A percentile compares a stretch with the other conserved stretches of the same genome.
phyloP scores from a whole-genome alignment of 2,113 vertebrate species.

The Athene noctua region DNA sequence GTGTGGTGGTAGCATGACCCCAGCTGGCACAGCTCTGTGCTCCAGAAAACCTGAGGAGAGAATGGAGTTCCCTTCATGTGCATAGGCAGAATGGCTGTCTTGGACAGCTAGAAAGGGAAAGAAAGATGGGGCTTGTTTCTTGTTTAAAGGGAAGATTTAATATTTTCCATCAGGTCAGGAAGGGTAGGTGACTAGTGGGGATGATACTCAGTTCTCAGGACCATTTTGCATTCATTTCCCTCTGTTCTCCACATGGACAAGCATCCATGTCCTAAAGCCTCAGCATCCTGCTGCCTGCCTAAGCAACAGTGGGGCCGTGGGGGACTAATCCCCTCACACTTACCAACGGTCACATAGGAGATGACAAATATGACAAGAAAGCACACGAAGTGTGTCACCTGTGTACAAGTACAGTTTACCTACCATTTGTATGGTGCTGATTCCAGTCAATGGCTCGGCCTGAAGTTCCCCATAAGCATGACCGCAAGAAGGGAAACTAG shows the following conservation, averaged over 20 bases:
- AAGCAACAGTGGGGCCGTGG: neutral
- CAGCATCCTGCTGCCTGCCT: neutral
- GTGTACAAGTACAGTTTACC: neutral
- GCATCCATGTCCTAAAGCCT: neutral
- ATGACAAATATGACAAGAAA: neutral
- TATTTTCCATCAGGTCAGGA: neutral
- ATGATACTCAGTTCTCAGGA: neutral
- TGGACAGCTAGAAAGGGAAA: neutral
- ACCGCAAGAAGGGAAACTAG: neutral
- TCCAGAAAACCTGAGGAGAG: neutral
- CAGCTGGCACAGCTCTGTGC: neutral
- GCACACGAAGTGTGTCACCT: neutral
- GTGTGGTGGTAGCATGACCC: rapidly evolving
- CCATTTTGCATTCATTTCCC: neutral
- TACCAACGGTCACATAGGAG: neutral
- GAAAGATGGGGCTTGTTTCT: neutral
- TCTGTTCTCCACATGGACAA: neutral
- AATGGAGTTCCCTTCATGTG: rapidly evolving
- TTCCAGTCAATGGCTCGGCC: neutral
- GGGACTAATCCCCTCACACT: neutral
- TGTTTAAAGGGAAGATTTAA: neutral
- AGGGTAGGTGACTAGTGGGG: neutral
- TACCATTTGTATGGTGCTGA: neutral
- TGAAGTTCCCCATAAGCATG: neutral
- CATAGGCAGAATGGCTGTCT: neutral